These are phyloP conservation scores for Forbesichthys agassizii DNA, from an alignment of 2,113 vertebrate genomes.

Conservation along the genomic window DNA sequence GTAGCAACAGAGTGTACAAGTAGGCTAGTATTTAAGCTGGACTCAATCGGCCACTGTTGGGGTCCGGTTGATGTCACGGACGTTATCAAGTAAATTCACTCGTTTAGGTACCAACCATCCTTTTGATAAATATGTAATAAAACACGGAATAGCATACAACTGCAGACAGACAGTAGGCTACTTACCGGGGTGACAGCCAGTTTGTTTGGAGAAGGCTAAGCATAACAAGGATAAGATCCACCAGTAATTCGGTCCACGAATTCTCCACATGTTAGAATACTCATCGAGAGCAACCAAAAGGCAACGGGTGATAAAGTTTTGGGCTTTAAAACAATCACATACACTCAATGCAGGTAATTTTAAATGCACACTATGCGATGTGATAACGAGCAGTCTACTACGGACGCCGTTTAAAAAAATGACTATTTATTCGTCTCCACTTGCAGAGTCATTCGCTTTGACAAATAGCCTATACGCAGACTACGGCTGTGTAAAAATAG, in stretches of 20 bases:
- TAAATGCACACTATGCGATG: slow-evolving; percentile 58
- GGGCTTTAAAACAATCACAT: slow-evolving; percentile 55
- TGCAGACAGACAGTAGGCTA: slow-evolving; percentile 23
- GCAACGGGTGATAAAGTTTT: slow-evolving; percentile 80
- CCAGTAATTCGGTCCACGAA: slow-evolving; percentile 90
- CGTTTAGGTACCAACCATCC: background rate
- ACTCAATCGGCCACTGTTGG: too few relatives aligned
- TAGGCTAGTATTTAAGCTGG: too few relatives aligned
- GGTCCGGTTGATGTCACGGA: too few relatives aligned
- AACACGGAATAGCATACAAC: slow-evolving; percentile 26
- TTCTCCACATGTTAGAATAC: slow-evolving; percentile 95
- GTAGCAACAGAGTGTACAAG: too few relatives aligned
- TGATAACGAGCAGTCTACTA: slow-evolving; percentile 46
- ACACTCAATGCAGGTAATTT: slow-evolving; percentile 31
- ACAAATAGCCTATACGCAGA: slow-evolving; percentile 53
- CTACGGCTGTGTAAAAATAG: slow-evolving; percentile 55
- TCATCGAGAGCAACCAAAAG: slow-evolving; percentile 85
- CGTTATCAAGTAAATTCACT: too few relatives aligned
- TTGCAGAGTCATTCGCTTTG: slow-evolving; percentile 50
- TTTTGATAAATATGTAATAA: slow-evolving; percentile 30
- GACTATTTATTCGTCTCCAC: slow-evolving; percentile 52
- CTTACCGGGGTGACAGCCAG: slow-evolving; percentile 93
- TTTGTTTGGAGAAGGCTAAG: slow-evolving; percentile 87
- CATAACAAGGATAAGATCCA: slow-evolving; percentile 93
- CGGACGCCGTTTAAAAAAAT: slow-evolving; percentile 36